A percentile compares a stretch with the other conserved stretches of the same genome.
Evolutionary conservation across 2,888 invertebrate species (phyloP).

Genomic region (Homarus gammarus): DNA sequence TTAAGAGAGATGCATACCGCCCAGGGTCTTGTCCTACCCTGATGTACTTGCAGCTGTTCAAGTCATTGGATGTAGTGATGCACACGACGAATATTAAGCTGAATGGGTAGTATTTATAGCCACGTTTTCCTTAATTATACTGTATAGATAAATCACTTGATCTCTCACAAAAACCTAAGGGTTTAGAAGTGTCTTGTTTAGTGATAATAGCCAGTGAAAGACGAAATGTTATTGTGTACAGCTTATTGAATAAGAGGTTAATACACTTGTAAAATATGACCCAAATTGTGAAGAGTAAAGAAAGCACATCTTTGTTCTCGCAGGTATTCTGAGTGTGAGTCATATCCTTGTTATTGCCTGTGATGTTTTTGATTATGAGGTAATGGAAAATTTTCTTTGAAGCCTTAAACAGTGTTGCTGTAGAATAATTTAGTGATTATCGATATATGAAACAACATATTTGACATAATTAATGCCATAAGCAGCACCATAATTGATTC

Average conservation of each 20-base stretch:
- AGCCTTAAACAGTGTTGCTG: conserved; percentile 43
- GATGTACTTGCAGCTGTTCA: conserved; percentile 17
- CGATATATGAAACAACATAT: conserved; percentile 3
- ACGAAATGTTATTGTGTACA: no score
- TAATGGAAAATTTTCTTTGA: conserved; percentile 37
- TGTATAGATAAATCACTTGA: no score
- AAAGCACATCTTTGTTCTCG: no score
- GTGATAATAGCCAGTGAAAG: no score
- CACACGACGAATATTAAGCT: neutral
- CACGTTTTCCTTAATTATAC: no score
- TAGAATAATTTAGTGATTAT: conserved; percentile 36
- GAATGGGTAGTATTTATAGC: conserved; percentile 22
- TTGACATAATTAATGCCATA: conserved; percentile 3
- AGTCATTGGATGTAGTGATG: conserved; percentile 27
- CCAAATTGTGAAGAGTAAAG: no score
- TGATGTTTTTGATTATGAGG: conserved; percentile 48
- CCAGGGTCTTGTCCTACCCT: conserved; percentile 4
- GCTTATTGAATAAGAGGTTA: no score
- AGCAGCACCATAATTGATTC: conserved; percentile 1
- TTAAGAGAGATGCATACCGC: neutral
- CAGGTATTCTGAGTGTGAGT: neutral
- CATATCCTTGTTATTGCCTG: conserved; percentile 37
- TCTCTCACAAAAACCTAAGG: no score
- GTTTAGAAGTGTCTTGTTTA: no score
- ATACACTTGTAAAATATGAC: no score